Conservation (phyloP, 2,113 vertebrate genomes). For the Brevimyrus niger region DNA sequence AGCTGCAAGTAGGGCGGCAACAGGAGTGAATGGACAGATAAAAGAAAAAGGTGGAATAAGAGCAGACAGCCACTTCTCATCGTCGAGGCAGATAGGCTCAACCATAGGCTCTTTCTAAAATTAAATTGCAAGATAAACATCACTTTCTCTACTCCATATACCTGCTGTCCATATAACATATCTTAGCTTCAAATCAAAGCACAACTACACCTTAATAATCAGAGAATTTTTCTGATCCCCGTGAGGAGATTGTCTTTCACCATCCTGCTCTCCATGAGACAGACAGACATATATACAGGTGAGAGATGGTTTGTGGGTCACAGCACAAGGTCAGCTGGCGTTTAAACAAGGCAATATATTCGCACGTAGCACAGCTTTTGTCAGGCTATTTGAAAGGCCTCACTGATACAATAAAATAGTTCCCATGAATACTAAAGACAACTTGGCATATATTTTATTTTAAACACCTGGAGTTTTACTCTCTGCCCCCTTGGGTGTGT, state of each 20-base stretch:
- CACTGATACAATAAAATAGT: neutral
- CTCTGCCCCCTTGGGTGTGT: neutral
- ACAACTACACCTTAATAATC: neutral
- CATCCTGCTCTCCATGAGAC: neutral
- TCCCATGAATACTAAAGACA: neutral
- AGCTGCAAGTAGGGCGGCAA: slow-evolving; percentile 60
- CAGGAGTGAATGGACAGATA: neutral
- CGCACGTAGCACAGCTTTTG: neutral
- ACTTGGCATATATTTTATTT: neutral
- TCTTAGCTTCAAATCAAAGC: neutral
- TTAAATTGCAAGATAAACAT: neutral
- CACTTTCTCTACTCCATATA: neutral
- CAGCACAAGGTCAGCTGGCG: neutral
- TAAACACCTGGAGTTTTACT: neutral
- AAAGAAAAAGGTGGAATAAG: neutral
- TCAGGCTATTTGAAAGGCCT: neutral
- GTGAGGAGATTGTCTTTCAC: neutral
- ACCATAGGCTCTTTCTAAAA: neutral
- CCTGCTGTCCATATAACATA: neutral
- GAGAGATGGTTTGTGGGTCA: neutral
- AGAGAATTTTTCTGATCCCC: neutral
- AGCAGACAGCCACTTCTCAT: neutral
- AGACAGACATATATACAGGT: neutral
- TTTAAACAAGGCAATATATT: neutral
- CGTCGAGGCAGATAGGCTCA: neutral